Percentiles rank a stretch among this genome's conserved stretches.
Conservation (phyloP, 2,797 vertebrate genomes). For the Fundulus diaphanus region DNA sequence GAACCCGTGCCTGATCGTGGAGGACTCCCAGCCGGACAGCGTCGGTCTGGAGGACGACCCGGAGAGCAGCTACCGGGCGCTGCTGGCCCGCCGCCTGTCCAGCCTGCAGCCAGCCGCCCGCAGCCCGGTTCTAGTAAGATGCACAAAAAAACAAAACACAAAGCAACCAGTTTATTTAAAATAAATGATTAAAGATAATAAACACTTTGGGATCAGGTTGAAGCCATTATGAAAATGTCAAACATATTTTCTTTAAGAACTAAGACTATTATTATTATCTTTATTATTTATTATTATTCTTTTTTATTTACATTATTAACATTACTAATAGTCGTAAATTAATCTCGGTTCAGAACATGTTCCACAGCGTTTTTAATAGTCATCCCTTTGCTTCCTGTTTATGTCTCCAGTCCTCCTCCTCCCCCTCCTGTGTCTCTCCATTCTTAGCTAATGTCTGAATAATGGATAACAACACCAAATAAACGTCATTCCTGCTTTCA, state of each 20-base stretch:
- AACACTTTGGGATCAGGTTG: no score
- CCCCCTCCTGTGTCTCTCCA: no score
- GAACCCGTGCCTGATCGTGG: conserved; percentile 90
- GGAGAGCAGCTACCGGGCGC: conserved; percentile 84
- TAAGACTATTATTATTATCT: neutral
- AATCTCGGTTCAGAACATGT: no score
- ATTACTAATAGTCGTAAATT: no score
- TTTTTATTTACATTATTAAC: no score
- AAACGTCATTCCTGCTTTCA: no score
- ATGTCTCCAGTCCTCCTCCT: neutral
- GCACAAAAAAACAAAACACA: neutral
- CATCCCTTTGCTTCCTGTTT: neutral
- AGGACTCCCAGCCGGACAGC: conserved; percentile 92
- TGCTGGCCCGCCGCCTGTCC: conserved; percentile 83
- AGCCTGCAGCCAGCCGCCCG: conserved; percentile 82
- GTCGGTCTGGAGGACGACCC: conserved; percentile 85
- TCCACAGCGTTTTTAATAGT: neutral
- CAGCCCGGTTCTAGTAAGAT: conserved; percentile 88
- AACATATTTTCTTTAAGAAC: neutral
- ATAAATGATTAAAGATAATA: no score
- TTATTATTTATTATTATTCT: no score
- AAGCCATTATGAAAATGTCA: neutral
- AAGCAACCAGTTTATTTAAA: neutral
- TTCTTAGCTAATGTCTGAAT: no score
- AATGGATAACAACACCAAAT: no score